Evolutionary conservation across 2,113 vertebrate species (phyloP).

Genomic region (Pipra filicauda): DNA sequence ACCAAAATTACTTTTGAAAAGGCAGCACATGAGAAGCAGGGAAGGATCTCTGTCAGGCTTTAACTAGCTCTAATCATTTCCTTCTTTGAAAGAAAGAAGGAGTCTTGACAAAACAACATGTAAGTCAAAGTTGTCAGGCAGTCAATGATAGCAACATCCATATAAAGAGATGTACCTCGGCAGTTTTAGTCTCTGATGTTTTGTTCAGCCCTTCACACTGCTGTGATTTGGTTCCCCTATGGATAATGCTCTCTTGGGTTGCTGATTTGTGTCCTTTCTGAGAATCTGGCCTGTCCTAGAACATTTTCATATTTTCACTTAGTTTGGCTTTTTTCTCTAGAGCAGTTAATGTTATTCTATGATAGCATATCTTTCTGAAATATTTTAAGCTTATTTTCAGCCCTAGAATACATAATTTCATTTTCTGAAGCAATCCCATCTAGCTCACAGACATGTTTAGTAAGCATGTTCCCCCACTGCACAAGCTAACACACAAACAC

Average conservation of each 20-base stretch:
- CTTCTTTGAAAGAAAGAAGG: not conserved
- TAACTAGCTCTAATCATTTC: not conserved
- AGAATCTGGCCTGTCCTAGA: not conserved
- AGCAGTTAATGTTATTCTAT: not conserved
- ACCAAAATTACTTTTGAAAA: not conserved
- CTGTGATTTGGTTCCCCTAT: not conserved
- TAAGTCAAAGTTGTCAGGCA: not conserved
- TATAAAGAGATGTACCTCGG: not conserved
- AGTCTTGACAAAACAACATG: not conserved
- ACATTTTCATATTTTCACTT: not conserved
- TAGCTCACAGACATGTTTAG: not conserved
- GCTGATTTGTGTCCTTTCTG: not conserved
- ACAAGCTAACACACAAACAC: not conserved
- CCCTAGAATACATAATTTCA: not conserved
- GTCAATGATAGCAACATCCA: not conserved
- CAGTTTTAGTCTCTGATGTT: not conserved
- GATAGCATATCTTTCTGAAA: not conserved
- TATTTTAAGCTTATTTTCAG: not conserved
- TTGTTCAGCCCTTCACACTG: not conserved
- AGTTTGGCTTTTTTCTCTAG: not conserved
- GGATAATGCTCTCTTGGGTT: not conserved
- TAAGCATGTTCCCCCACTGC: not conserved
- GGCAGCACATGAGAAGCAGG: not conserved
- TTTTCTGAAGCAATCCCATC: not conserved
- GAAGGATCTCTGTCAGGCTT: not conserved